Evolutionary conservation across 2,113 vertebrate species (phyloP).

Genomic region (Caretta caretta): DNA sequence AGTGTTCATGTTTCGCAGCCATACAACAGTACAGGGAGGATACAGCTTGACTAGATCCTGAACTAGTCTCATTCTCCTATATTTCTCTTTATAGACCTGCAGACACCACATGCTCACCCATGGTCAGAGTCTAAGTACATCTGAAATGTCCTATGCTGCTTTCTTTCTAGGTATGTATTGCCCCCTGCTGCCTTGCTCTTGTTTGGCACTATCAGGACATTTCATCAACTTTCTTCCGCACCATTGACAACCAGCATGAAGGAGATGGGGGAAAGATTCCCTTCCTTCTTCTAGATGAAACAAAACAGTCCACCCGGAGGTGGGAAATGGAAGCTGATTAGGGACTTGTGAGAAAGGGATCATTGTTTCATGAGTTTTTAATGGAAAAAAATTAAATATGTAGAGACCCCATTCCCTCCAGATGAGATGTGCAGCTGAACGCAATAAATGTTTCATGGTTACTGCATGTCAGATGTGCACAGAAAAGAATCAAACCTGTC

Average conservation of each 20-base stretch:
- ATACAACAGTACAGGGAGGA: too few relatives aligned
- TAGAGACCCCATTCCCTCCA: background rate
- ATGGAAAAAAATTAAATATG: slow-evolving; percentile 52
- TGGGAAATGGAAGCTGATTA: background rate
- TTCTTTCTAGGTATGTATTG: too few relatives aligned
- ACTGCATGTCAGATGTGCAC: background rate
- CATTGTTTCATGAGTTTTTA: slow-evolving; percentile 28
- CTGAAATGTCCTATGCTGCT: background rate
- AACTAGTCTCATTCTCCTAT: accelerated
- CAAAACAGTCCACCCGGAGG: accelerated
- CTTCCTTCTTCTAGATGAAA: background rate
- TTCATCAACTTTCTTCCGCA: background rate
- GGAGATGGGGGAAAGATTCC: background rate
- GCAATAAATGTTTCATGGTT: slow-evolving; percentile 41
- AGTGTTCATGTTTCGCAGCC: too few relatives aligned
- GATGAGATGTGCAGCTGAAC: background rate
- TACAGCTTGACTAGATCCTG: too few relatives aligned
- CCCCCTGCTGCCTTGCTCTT: background rate
- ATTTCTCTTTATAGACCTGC: background rate
- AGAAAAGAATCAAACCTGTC: background rate
- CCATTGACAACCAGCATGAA: background rate
- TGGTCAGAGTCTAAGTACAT: background rate
- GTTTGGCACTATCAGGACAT: background rate
- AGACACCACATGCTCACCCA: background rate
- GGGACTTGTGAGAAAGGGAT: background rate